phyloP scores from a whole-genome alignment of 2,113 vertebrate genomes.

The Pungitius pungitius region DNA sequence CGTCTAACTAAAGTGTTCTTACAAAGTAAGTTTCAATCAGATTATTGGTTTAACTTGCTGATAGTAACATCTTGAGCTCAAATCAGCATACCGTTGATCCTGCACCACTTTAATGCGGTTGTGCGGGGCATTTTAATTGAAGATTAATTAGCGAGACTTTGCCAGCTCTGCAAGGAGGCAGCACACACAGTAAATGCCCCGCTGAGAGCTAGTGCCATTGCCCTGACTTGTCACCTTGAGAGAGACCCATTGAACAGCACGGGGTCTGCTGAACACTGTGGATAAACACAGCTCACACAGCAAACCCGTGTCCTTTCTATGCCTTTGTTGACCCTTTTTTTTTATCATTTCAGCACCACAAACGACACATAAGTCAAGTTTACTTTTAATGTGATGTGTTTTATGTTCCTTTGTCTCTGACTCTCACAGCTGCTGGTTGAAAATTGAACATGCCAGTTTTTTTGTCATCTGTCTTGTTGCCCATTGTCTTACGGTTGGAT shows the following conservation, averaged over 20 bases:
- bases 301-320: slow-evolving; percentile 41
- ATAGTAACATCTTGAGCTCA: not conserved
- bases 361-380: not conserved
- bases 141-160: slow-evolving; percentile 54
- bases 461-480: too few relatives aligned
- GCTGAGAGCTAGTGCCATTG: slow-evolving; percentile 48
- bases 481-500: too few relatives aligned
- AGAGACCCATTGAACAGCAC: slow-evolving; percentile 47
- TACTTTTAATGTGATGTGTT: slow-evolving; percentile 7
- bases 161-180: slow-evolving; percentile 49
- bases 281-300: slow-evolving; percentile 48
- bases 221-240: slow-evolving; percentile 67
- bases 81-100: not conserved
- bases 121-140: slow-evolving; percentile 45
- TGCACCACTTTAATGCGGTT: slow-evolving; percentile 11
- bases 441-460: too few relatives aligned
- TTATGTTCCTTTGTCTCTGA: not conserved
- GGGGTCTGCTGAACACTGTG: slow-evolving; percentile 57
- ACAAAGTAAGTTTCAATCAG: not conserved
- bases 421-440: not conserved
- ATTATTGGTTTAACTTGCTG: not conserved
- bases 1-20: not conserved
- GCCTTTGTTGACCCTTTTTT: not conserved
- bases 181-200: slow-evolving; percentile 28
- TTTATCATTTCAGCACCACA: slow-evolving; percentile 6